These are phyloP conservation scores for Hormaphis cornu DNA, from an alignment of 1,140 invertebrate genomes.

Conservation along the genomic window DNA sequence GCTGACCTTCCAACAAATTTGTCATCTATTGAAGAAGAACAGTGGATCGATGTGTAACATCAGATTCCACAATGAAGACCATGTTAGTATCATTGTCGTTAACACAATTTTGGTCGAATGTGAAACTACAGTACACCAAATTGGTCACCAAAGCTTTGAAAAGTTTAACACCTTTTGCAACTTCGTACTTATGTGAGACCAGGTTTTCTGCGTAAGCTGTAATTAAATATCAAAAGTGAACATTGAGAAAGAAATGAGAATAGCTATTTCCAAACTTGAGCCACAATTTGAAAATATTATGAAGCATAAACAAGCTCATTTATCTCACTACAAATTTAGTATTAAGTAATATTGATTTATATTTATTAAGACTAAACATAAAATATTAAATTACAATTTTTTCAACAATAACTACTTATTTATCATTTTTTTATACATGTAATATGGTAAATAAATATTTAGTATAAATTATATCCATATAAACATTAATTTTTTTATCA, in stretches of 20 bases:
- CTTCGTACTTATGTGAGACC: not conserved
- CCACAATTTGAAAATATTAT: not conserved
- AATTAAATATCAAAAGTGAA: not conserved
- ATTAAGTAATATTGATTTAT: not conserved
- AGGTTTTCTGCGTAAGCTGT: not conserved
- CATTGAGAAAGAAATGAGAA: not conserved
- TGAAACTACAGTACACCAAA: not conserved
- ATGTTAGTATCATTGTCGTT: not conserved
- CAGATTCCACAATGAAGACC: slow-evolving; percentile 1
- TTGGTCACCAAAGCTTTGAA: not conserved
- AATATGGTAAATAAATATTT: not conserved
- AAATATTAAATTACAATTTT: not conserved
- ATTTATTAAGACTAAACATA: not conserved
- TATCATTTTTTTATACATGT: not conserved
- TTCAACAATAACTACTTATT: not conserved
- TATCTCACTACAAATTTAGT: not conserved
- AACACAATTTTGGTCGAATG: not conserved
- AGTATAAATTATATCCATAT: not conserved
- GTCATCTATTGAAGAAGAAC: not conserved
- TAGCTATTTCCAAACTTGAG: not conserved
- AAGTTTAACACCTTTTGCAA: not conserved
- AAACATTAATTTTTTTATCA: not conserved
- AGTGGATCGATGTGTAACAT: not conserved
- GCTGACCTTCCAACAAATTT: slow-evolving; percentile 7
- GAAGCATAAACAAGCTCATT: not conserved